Conservation (phyloP, 1,140 invertebrate genomes). For the Scaptodrosophila lebanonensis region DNA sequence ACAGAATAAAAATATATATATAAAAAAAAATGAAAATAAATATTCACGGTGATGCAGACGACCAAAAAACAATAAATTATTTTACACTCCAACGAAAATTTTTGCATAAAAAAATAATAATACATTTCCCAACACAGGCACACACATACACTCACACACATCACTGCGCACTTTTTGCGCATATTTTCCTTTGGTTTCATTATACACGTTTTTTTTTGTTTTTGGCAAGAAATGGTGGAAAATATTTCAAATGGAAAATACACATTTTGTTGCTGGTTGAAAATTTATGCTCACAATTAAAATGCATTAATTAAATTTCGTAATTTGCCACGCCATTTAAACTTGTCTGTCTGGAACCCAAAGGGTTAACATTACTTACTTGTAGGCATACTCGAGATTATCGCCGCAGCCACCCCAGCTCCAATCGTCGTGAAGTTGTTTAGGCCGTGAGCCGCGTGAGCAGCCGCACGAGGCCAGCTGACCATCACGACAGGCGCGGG, state of each 20-base stretch:
- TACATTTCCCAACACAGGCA: background rate
- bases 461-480: slow-evolving; percentile 92
- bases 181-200: too few relatives aligned
- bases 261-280: too few relatives aligned
- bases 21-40: background rate
- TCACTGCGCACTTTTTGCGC: too few relatives aligned
- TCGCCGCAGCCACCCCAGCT: slow-evolving; percentile 98
- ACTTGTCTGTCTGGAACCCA: background rate
- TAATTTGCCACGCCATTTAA: background rate
- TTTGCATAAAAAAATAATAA: slow-evolving; percentile 3
- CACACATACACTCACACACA: too few relatives aligned
- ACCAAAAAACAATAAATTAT: slow-evolving; percentile 4
- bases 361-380: slow-evolving; percentile 80
- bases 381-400: slow-evolving; percentile 96
- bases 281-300: slow-evolving; percentile 2
- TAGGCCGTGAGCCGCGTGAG: slow-evolving; percentile 86
- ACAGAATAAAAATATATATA: background rate
- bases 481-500: slow-evolving; percentile 92
- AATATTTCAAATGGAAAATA: too few relatives aligned
- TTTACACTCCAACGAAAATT: slow-evolving; percentile 6
- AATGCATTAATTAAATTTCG: background rate
- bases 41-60: background rate
- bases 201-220: too few relatives aligned
- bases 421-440: slow-evolving; percentile 91
- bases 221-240: too few relatives aligned